Evolutionary conservation across 1,140 invertebrate species (phyloP).

Genomic region (Sarcophaga peregrina): DNA sequence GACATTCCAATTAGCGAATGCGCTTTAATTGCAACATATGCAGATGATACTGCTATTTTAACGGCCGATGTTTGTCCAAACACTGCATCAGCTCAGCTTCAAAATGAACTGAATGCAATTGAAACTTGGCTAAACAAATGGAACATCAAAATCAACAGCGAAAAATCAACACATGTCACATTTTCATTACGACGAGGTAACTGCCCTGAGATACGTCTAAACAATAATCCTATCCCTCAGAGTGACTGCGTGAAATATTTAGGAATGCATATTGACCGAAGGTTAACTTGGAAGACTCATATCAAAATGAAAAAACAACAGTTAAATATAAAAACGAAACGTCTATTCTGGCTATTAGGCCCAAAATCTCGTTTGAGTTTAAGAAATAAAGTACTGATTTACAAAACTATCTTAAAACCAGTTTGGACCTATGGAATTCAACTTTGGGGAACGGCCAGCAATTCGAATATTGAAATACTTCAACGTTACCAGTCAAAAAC

Average conservation of each 20-base stretch:
- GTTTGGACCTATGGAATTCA: conserved; percentile 12
- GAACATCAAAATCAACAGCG: background rate
- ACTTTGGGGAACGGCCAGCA: background rate
- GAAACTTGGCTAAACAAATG: conserved; percentile 32
- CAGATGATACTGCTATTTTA: conserved; percentile 32
- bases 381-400: conserved; percentile 13
- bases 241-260: background rate
- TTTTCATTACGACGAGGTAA: background rate
- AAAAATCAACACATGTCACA: background rate
- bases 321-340: conserved; percentile 2
- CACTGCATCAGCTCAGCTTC: background rate
- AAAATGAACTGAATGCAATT: conserved; percentile 8
- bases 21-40: conserved; percentile 20
- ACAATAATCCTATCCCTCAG: background rate
- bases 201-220: background rate
- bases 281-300: conserved; percentile 8
- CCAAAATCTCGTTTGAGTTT: conserved; percentile 1
- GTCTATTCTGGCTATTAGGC: background rate
- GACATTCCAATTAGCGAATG: background rate
- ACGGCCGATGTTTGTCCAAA: background rate
- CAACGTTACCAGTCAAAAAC: conserved; percentile 26
- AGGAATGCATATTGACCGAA: conserved; percentile 1
- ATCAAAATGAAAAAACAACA: background rate
- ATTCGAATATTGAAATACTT: background rate
- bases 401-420: conserved; percentile 20